Evolutionary conservation across 2,888 invertebrate species (phyloP).

Genomic region (Stenchaetothrips biformis): DNA sequence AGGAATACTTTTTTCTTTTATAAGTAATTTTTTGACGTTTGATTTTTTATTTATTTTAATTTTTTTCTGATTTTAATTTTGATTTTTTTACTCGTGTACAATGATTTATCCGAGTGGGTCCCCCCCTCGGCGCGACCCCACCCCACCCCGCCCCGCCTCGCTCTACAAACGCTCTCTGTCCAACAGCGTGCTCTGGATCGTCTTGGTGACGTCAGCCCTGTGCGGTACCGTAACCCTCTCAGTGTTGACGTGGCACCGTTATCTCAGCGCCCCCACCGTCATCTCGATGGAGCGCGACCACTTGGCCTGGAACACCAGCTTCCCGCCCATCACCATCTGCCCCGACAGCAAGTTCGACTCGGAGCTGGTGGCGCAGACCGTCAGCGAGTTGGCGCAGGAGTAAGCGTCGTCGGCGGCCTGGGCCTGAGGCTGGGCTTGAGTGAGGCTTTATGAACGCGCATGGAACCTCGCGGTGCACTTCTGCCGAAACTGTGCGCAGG

Average conservation of each 20-base stretch:
- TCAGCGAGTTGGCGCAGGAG: not conserved
- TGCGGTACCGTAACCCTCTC: conserved; percentile 35
- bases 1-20: too few relatives aligned
- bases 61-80: too few relatives aligned
- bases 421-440: too few relatives aligned
- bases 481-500: not conserved
- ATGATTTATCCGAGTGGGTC: too few relatives aligned
- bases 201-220: conserved; percentile 33
- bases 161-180: not conserved
- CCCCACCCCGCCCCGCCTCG: not conserved
- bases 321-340: conserved; percentile 41
- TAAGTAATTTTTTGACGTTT: too few relatives aligned
- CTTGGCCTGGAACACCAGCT: conserved; percentile 41
- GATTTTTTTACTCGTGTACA: too few relatives aligned
- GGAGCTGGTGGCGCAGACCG: not conserved
- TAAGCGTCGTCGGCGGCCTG: not conserved
- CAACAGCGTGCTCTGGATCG: conserved; percentile 37
- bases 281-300: conserved; percentile 41
- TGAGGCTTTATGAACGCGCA: too few relatives aligned
- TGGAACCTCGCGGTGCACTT: too few relatives aligned
- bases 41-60: too few relatives aligned
- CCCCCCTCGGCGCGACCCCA: too few relatives aligned
- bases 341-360: conserved; percentile 34
- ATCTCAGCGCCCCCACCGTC: conserved; percentile 40
- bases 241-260: conserved; percentile 38